Base-by-base conservation (phyloP, 2,113 vertebrate species). In the Scalopus aquaticus region DNA sequence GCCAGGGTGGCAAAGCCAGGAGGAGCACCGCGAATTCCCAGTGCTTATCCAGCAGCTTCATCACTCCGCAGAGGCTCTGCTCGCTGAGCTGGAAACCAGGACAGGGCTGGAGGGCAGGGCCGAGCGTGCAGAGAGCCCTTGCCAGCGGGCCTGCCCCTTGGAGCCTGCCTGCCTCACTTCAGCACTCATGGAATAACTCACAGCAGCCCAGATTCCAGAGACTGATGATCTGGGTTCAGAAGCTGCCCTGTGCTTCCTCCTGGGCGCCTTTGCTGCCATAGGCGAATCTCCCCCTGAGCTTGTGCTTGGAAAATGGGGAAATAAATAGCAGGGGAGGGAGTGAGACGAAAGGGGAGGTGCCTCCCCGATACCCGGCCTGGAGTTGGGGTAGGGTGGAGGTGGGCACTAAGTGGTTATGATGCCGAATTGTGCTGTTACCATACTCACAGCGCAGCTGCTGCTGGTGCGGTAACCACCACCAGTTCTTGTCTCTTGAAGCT, bases 331-430 rank as follows among this genome's bases (percentile, higher is more conserved):
- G 74, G 58, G 54, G 26, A 20, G 19, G 28, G 28, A 0, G 0
- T 42, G 49, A 28, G 12, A 17, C 5, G 22, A 73, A 46, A 84
- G 80, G 35, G 67, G 54, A n/a, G 39, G 35, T 22, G 9, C 80
- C 28, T 7, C 4, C 56, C 37, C 0, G 3, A 54, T 28, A 46
- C 35, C 60, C 24, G 78, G 84, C 16, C 16, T 54, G 51, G 51
- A 6, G 51, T 15, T 54, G 51, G 4, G 51, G 51, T 15, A 19
- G 51, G 51, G 51, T 3, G 15, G 51, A 11, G 46, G 46, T 49
- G 46, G 37, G 56, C 44, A 0, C 13, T 10, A 9, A 0, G 5
- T 20, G 49, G n/a, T 22, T 10, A 0, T 0, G n/a, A n/a, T n/a
- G n/a, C n/a, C n/a, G n/a, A n/a, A n/a, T n/a, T n/a, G n/a, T n/a